Conservation (phyloP, 2,797 vertebrate genomes). For the Chaetophractus vellerosus region DNA sequence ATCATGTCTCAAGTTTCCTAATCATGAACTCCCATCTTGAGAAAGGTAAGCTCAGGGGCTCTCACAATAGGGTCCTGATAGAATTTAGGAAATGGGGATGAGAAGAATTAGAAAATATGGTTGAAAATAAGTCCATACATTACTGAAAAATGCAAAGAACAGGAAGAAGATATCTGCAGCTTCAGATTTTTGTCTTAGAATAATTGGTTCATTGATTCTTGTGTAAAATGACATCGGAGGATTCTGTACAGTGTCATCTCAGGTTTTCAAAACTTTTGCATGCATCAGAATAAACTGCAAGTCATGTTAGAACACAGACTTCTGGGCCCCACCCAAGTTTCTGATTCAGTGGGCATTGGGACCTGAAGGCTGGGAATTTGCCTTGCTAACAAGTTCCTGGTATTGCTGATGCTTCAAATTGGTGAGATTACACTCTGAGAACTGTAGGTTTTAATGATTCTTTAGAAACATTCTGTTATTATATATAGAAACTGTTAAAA, state of each 20-base stretch:
- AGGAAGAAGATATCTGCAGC: background rate
- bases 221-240: background rate
- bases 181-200: background rate
- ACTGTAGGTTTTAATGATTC: background rate
- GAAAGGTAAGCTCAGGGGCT: background rate
- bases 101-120: background rate
- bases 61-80: background rate
- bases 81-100: background rate
- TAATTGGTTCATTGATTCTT: background rate
- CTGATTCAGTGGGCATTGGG: background rate
- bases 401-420: background rate
- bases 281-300: background rate
- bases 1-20: background rate
- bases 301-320: background rate
- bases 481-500: background rate
- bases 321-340: background rate
- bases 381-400: background rate
- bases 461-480: background rate
- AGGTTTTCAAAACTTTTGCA: background rate
- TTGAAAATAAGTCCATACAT: background rate
- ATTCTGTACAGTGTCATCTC: background rate
- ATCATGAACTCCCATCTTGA: background rate
- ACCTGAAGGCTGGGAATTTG: background rate
- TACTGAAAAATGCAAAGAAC: background rate
- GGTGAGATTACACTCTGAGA: background rate